These are phyloP conservation scores for Melanogrammus aeglefinus DNA, from an alignment of 2,797 vertebrate genomes.

Conservation along the genomic window DNA sequence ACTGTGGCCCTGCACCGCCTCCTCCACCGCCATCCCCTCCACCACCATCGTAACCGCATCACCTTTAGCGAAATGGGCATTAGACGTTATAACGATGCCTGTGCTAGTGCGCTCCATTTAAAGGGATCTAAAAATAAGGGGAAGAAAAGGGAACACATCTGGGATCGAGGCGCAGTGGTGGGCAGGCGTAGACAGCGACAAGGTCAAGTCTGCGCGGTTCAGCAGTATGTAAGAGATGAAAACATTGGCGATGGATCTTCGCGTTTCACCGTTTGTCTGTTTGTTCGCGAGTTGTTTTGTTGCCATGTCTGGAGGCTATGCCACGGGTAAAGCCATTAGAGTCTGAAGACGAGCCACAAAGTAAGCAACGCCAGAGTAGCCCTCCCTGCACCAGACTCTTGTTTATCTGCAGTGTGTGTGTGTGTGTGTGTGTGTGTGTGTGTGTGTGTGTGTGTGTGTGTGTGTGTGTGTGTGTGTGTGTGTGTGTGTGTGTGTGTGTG, in stretches of 20 bases:
- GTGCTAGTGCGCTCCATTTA: constrained; percentile 48
- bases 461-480: constrained; percentile 6
- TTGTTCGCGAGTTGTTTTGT: neutral
- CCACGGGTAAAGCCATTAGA: no score
- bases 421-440: constrained; percentile 2
- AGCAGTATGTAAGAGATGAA: neutral
- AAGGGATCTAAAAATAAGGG: constrained; percentile 45
- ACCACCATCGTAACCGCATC: neutral
- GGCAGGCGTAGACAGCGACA: neutral
- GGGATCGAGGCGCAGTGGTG: neutral
- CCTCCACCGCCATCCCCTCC: neutral
- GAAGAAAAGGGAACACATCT: constrained; percentile 1
- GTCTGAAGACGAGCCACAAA: no score
- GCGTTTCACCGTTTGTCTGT: neutral
- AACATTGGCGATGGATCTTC: neutral
- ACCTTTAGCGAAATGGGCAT: constrained; percentile 32
- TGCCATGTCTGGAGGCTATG: neutral
- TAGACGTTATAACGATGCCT: constrained; percentile 27
- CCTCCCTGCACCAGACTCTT: neutral
- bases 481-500: constrained; percentile 13
- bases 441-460: constrained; percentile 12
- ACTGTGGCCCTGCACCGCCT: constrained; percentile 23
- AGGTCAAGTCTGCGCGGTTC: constrained; percentile 12
- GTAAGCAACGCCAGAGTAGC: no score
- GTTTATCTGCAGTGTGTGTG: neutral